Evolutionary conservation across 2,113 vertebrate genomes (phyloP).

Genomic region (Isichthys henryi): DNA sequence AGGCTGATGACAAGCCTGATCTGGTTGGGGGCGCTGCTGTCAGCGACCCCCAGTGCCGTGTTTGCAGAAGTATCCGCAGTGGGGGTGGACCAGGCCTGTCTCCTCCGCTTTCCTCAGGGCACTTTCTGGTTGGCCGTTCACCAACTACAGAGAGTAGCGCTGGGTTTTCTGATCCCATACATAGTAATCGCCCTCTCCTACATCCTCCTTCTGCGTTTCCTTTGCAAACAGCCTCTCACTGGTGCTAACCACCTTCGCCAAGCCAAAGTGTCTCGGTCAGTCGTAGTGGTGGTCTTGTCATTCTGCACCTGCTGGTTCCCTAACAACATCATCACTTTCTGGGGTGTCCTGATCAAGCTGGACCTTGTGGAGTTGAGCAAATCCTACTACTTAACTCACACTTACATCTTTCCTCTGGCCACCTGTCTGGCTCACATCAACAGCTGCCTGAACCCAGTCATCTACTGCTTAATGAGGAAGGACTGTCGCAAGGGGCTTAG

Average conservation of each 20-base stretch:
- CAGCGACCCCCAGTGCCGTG: slow-evolving; percentile 47
- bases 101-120: slow-evolving; percentile 57
- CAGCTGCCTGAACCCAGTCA: slow-evolving; percentile 64
- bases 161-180: slow-evolving; percentile 60
- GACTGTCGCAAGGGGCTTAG: slow-evolving; percentile 53
- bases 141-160: slow-evolving; percentile 55
- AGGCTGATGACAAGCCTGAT: slow-evolving; percentile 46
- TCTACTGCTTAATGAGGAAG: slow-evolving; percentile 63
- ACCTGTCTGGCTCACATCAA: slow-evolving; percentile 63
- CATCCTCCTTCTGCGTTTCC: slow-evolving; percentile 59
- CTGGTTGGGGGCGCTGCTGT: slow-evolving; percentile 50
- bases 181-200: slow-evolving; percentile 55
- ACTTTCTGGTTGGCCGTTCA: slow-evolving; percentile 58
- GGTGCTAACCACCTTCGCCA: slow-evolving; percentile 41
- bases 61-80: slow-evolving; percentile 48
- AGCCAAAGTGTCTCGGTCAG: slow-evolving; percentile 52
- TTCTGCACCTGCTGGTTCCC: slow-evolving; percentile 68
- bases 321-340: slow-evolving; percentile 59
- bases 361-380: slow-evolving; percentile 50
- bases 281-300: slow-evolving; percentile 57
- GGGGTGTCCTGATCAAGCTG: slow-evolving; percentile 55
- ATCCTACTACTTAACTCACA: slow-evolving; percentile 54
- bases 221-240: slow-evolving; percentile 48
- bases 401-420: slow-evolving; percentile 61
- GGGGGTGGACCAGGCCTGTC: slow-evolving; percentile 54